A percentile compares a stretch with the other conserved stretches of the same genome.
These are phyloP conservation scores for Zonitis immaculata DNA, from an alignment of 2,888 invertebrate genomes.

Conservation along the genomic window DNA sequence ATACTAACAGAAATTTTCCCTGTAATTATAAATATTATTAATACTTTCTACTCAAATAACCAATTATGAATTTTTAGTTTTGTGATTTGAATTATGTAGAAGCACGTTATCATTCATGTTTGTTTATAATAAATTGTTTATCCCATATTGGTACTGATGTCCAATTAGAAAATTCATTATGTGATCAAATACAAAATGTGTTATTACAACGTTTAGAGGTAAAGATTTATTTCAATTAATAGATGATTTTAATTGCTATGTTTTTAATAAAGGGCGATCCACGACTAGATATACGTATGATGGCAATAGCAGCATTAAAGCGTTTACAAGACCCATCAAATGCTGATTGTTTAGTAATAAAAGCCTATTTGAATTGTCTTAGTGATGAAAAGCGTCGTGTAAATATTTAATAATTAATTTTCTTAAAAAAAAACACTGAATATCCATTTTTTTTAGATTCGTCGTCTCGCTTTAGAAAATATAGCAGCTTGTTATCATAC, in stretches of 20 bases:
- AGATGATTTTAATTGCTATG: too few species aligned
- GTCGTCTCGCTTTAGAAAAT: slow-evolving; percentile 28
- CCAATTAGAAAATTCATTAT: slow-evolving; percentile 29
- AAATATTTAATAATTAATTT: slow-evolving; percentile 49
- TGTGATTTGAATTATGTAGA: neutral
- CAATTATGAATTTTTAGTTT: neutral
- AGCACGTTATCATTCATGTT: neutral
- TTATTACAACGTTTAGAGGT: slow-evolving; percentile 33
- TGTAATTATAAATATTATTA: neutral
- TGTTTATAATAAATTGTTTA: neutral
- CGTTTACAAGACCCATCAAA: slow-evolving; percentile 73
- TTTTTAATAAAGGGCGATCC: too few species aligned
- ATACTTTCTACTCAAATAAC: neutral
- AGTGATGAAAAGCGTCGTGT: slow-evolving; percentile 55
- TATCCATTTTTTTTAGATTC: slow-evolving; percentile 23
- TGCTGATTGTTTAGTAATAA: slow-evolving; percentile 68
- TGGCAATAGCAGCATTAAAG: slow-evolving; percentile 73
- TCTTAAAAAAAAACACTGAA: slow-evolving; percentile 2
- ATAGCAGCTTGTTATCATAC: slow-evolving; percentile 30
- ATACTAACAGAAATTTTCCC: neutral
- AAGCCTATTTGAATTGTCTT: slow-evolving; percentile 70
- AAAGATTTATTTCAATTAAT: slow-evolving; percentile 29
- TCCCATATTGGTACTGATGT: slow-evolving; percentile 26
- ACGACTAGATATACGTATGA: slow-evolving; percentile 64
- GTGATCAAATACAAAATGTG: slow-evolving; percentile 32